phyloP scores from a whole-genome alignment of 1,140 invertebrate species.

The Drosophila lowei region DNA sequence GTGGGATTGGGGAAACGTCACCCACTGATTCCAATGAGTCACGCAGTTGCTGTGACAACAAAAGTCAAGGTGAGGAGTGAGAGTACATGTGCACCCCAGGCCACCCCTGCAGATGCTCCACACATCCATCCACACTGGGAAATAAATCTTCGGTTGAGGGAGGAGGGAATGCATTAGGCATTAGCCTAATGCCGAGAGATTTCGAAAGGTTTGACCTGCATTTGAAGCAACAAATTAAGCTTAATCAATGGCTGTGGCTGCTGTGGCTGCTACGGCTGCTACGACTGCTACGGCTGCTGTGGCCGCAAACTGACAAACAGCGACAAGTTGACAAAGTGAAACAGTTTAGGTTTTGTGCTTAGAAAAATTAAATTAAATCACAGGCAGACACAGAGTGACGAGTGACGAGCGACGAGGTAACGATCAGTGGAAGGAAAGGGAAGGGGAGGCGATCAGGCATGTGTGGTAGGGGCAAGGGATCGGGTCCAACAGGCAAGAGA shows the following conservation, averaged over 20 bases:
- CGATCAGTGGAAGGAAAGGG: constrained; percentile 22
- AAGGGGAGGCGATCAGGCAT: background rate
- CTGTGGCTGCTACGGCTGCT: constrained; percentile 1
- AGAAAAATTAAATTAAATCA: constrained; percentile 56
- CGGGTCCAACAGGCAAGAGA: no score
- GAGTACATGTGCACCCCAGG: no score
- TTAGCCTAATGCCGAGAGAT: constrained; percentile 29
- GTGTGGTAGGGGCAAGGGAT: background rate
- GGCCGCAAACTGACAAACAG: constrained; percentile 36
- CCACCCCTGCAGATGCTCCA: no score
- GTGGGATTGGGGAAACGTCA: no score
- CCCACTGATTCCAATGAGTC: no score
- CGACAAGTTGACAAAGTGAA: constrained; percentile 50
- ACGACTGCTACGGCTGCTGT: constrained; percentile 1
- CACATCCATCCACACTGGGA: no score
- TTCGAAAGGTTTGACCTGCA: constrained; percentile 54
- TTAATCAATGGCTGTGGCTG: constrained; percentile 32
- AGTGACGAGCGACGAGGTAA: constrained; percentile 12
- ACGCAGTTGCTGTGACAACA: no score
- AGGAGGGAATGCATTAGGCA: background rate
- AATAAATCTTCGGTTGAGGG: constrained; percentile 4
- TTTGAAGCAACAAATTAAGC: constrained; percentile 51
- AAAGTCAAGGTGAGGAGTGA: no score
- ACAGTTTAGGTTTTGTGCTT: constrained; percentile 49
- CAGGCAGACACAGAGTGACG: no score